Conservation (phyloP, 2,888 invertebrate species). For the Sycophila texana region DNA sequence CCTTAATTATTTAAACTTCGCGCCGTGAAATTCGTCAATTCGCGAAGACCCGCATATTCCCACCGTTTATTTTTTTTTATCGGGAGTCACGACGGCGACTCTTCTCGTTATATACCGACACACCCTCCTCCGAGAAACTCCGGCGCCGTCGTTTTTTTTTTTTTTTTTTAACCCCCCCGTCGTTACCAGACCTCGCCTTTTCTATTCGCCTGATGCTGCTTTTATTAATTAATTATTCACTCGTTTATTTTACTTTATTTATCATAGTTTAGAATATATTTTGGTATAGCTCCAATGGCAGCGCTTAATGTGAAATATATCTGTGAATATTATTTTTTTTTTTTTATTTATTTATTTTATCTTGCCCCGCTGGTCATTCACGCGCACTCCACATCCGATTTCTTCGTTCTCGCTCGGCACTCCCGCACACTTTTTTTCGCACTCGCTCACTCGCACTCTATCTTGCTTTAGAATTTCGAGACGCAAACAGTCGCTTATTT, state of each 20-base stretch:
- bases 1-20: conserved; percentile 9
- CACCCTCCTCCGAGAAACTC: background rate
- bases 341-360: conserved; percentile 5
- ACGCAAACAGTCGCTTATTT: no score
- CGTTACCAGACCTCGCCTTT: background rate
- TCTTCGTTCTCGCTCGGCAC: conserved; percentile 3
- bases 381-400: background rate
- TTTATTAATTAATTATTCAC: conserved; percentile 55
- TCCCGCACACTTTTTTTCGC: background rate
- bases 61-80: conserved; percentile 55
- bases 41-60: no score
- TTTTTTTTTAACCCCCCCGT: background rate
- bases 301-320: conserved; percentile 71
- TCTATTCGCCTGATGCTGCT: conserved; percentile 34
- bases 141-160: background rate
- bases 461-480: background rate
- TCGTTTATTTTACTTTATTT: conserved; percentile 58
- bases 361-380: conserved; percentile 11
- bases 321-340: conserved; percentile 55
- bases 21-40: background rate
- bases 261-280: conserved; percentile 73
- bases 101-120: conserved; percentile 3
- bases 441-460: background rate
- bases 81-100: conserved; percentile 61
- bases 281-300: conserved; percentile 71